Base-by-base conservation (phyloP, 2,888 invertebrate genomes). In the Erpobdella octoculata region DNA sequence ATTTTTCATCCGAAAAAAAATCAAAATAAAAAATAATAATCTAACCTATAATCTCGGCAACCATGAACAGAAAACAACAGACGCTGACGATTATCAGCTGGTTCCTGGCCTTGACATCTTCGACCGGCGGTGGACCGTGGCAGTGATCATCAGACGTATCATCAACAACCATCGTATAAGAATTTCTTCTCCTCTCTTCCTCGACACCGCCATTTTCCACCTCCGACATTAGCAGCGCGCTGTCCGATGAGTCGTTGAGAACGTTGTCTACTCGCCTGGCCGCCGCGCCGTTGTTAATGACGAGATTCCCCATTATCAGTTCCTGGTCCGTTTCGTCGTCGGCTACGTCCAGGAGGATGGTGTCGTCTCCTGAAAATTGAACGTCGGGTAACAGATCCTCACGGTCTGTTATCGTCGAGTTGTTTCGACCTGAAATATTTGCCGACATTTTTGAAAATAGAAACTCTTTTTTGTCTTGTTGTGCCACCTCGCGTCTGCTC, bases 41-140 rank as follows among this genome's bases (percentile, higher is more conserved):
- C 53, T 53, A 5, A 82, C 83, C 83, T 41, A 82, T 75, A 12
- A 80, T 77, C 75, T 83, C 83, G n/a, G 80, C 81, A 38, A 80
- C 77, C 79, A 83, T 81, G 75, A 84, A 83, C 33, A 79, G 35
- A 8, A 78, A 61, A 74, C 81, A 80, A 28, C 81, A 73, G n/a
- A 78, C 72, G 70, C 79, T 78, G 37, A 82, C 81, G 38, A 76
- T 76, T 2, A 80, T 76, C 66, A 81, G 76, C 75, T 81, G 80
- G 71, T 80, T 80, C 38, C 79, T 75, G 3, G 81, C 81, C 58
- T 76, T 73, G 68, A 75, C 78, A 73, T 81, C 80, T 2, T 73
- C 64, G 0, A 41, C 36, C 12, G 70, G 66, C 28, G 58, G 37
- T 18, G 65, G 65, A 2, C 58, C 65, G 70, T 77, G 76, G 70